These are phyloP conservation scores for Epinephelus moara DNA, from an alignment of 2,113 vertebrate species.

Conservation along the genomic window DNA sequence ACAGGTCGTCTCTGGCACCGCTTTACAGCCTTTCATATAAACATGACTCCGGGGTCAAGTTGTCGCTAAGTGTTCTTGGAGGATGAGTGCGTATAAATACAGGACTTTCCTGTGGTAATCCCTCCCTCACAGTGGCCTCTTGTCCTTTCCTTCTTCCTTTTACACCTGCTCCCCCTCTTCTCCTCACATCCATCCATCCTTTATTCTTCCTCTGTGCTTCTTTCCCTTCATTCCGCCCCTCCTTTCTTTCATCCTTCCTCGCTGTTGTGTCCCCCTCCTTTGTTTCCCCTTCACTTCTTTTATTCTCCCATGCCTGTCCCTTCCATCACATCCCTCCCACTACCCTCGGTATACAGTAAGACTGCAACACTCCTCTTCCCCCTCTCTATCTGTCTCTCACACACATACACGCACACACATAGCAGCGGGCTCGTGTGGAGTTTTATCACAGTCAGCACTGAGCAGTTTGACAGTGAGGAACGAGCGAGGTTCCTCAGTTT, in stretches of 20 bases:
- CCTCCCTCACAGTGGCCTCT: background rate
- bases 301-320: constrained; percentile 10
- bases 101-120: background rate
- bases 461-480: constrained; percentile 68
- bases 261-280: background rate
- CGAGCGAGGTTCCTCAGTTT: constrained; percentile 44
- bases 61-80: constrained; percentile 39
- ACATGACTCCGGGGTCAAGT: constrained; percentile 63
- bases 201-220: background rate
- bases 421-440: constrained; percentile 14
- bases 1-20: constrained; percentile 38
- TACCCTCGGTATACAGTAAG: background rate
- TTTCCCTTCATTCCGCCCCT: background rate
- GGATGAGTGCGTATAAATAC: constrained; percentile 22
- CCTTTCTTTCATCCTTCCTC: background rate
- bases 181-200: background rate
- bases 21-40: constrained; percentile 51
- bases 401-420: constrained; percentile 15
- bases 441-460: constrained; percentile 66
- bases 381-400: background rate
- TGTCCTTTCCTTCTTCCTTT: background rate
- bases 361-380: background rate
- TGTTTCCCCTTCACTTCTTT: background rate
- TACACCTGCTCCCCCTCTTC: constrained; percentile 6
- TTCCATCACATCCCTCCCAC: constrained; percentile 16